Evolutionary conservation across 2,113 vertebrate genomes (phyloP), one percentile per base, ranked within the genome.

Genomic region (Tichodroma muraria): DNA sequence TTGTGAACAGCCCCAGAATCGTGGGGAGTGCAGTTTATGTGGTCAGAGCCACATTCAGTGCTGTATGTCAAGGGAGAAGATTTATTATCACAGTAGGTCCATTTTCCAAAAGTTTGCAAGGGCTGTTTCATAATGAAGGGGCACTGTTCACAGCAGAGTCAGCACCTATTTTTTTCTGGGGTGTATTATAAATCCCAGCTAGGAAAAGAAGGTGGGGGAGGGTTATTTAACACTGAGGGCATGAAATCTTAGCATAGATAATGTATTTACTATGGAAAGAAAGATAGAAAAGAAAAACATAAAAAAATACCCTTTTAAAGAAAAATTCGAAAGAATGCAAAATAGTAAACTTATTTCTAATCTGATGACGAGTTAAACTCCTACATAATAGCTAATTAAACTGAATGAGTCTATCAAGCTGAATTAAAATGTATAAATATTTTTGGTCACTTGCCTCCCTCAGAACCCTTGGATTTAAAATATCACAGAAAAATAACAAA

Each of bases 11-110:
- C 80, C 81, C 53, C 83, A 86, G 93, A 49, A 49, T 89, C 95
- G 91, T 33, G 75, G 88, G 95, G 96, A 97, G 96, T 23, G 15
- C 80, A 52, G 97, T 95, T 96, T 94, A 97, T 97, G 97, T 94
- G 97, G 96, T 96, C 96, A 95, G 92, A 71, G n/a, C 54, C 78
- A 91, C 91, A 92, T 92, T 96, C 91, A 80, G 95, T 57, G 69
- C 93, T 95, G 31, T 25, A 22, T 49, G 94, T 92, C 94, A 95
- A 79, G 92, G 73, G 93, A 95, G 70, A 92, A 97, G 94, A 95
- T 97, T 98, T 97, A 97, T 96, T 93, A 86, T 95, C 89, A 60
- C 91, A 53, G 18, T 86, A 80, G 63, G 88, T 73, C 75, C 47
- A 80, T 94, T 95, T 89, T 93, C 94, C 64, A 45, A 90, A 90